These are phyloP conservation scores for Eidolon helvum DNA, from an alignment of 2,113 vertebrate genomes.

Conservation along the genomic window DNA sequence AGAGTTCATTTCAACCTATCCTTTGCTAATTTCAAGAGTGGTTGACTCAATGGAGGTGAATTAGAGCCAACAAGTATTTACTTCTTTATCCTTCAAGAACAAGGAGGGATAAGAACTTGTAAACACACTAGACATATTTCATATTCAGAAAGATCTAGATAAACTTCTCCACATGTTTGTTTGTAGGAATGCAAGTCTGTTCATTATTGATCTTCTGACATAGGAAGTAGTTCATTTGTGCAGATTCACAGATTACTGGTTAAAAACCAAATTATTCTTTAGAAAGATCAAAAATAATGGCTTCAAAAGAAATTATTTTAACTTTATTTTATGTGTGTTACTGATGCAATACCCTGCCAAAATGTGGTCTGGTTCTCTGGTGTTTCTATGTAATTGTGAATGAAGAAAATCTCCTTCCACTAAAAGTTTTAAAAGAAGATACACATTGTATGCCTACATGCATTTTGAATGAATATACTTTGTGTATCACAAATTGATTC, in stretches of 20 bases:
- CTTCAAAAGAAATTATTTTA: conserved; percentile 59
- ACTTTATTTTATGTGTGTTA: conserved; percentile 10
- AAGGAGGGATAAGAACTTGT: not conserved
- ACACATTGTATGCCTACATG: not conserved
- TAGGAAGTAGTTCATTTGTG: conserved; percentile 61
- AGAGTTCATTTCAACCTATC: not conserved
- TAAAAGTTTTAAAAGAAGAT: not conserved
- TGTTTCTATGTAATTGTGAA: not conserved
- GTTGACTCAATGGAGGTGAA: not conserved
- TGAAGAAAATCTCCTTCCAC: not conserved
- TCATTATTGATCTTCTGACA: conserved; percentile 46
- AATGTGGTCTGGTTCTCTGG: not conserved
- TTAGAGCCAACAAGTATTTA: not conserved
- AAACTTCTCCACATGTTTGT: not conserved
- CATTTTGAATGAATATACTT: not conserved
- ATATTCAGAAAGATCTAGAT: not conserved
- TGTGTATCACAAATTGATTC: not conserved
- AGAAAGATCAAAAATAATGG: conserved; percentile 24
- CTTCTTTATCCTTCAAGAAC: not conserved
- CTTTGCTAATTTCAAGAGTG: not conserved
- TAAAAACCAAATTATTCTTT: conserved; percentile 44
- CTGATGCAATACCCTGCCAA: conserved; percentile 38
- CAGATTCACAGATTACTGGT: conserved; percentile 22
- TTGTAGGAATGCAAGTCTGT: not conserved
- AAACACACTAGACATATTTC: not conserved